Base-by-base conservation (phyloP, 2,888 invertebrate genomes). In the Lycia hirtaria region DNA sequence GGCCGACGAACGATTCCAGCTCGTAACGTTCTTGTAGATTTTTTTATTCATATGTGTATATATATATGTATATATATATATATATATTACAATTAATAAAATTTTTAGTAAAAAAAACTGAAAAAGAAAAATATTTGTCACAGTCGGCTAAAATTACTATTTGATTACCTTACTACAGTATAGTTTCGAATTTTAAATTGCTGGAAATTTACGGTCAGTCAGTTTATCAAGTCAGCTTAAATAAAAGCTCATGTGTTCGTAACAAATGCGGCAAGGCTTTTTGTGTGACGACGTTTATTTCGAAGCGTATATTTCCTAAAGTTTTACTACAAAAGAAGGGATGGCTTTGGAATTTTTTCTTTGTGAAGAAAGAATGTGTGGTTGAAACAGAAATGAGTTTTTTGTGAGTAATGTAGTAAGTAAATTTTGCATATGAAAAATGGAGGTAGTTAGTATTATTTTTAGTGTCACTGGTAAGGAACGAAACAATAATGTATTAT, bases 171-270 rank as follows among this genome's bases (percentile, higher is more conserved):
- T 9, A 2, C 26, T 26, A 26, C 26, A 9, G 26, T 26, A 9
- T 35, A 35, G 35, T 35, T 26, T 9, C 7, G 3, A 40, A 15
- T 15, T 24, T 41, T 2, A 10, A 15, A 14, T 22, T 7, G 9
- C 22, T 15, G 26, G 26, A 26, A 26, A 15, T 41, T 10, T 26
- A 41, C 17, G 10, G 41, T 41, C 15, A 28, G 26, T 32, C 50
- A 10, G 57, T 65, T 60, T 53, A 59, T 68, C 64, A 67, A 38
- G 57, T 35, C 53, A 45, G 38, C 38, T 62, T 61, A 58, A 66
- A 65, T 50, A 65, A 67, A 41, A 63, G 63, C 38, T 56, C 37
- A 55, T 47, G 47, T 56, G 51, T 49, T 45, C 40, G 33, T 55
- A 62, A 55, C 62, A 59, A 52, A 52, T 17, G 17, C 24, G 40